Percentiles rank a stretch among this genome's conserved stretches.
These are phyloP conservation scores for Channallabes apus DNA, from an alignment of 2,797 vertebrate species.

Conservation along the genomic window DNA sequence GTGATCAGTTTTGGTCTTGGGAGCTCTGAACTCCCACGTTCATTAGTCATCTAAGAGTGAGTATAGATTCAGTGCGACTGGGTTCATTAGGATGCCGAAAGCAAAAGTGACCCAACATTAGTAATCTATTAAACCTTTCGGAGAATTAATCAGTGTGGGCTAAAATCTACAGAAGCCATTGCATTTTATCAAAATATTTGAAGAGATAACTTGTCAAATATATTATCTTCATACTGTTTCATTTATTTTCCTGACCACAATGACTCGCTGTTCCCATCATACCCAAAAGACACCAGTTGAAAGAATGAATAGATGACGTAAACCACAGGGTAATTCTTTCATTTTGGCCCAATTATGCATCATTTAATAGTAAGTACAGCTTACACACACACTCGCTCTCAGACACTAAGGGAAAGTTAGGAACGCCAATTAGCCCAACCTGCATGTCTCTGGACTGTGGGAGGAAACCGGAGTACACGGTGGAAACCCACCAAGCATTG, in stretches of 20 bases:
- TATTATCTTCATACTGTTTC: not conserved
- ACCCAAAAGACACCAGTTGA: not conserved
- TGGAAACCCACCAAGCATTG: too few species aligned
- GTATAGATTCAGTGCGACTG: constrained; percentile 6
- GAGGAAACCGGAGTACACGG: too few species aligned
- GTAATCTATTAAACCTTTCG: constrained; percentile 18
- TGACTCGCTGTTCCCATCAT: not conserved
- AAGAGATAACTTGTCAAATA: not conserved
- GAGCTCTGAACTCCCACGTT: constrained; percentile 14
- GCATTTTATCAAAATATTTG: not conserved
- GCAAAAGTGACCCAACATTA: constrained; percentile 28
- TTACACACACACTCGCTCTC: too few species aligned
- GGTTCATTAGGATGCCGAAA: constrained; percentile 29
- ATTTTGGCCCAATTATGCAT: not conserved
- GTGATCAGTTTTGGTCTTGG: constrained; percentile 32
- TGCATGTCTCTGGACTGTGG: too few species aligned
- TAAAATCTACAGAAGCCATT: constrained; percentile 3
- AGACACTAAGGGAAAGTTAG: too few species aligned
- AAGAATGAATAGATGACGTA: not conserved
- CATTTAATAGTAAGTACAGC: not conserved
- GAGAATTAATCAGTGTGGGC: constrained; percentile 16
- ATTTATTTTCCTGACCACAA: not conserved
- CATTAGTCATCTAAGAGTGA: constrained; percentile 29
- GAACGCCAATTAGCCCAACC: too few species aligned
- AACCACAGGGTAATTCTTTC: not conserved